Evolutionary conservation across 2,888 invertebrate genomes (phyloP), one percentile per base, ranked within the genome.

Genomic region (Griposia aprilina): DNA sequence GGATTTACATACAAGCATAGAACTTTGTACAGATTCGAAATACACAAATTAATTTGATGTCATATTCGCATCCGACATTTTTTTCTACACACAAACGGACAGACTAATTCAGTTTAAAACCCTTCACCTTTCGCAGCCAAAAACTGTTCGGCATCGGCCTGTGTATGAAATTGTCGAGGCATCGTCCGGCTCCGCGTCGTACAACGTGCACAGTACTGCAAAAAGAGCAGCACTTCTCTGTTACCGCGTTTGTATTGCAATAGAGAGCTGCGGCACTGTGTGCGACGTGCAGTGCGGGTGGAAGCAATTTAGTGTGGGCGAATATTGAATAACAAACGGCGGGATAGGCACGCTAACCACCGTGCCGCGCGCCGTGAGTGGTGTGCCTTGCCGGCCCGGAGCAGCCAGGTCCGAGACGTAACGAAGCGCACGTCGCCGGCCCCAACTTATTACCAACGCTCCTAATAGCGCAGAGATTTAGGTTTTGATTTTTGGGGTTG

Each of bases 321-420:
- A 79, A 72, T 70, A 73, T 80, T 80, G 69, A 80, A 83, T 63
- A 70, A 70, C 65, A 75, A 82, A 66, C 69, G 69, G 60, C 48
- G 45, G 55, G 30, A n/a, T 36, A 63, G 26, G 50, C n/a, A 52
- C 66, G 55, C 48, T 15, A 3, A 11, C 30, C 30, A 5, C 23
- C 17, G 30, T 20, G 62, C 26, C 15, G 52, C n/a, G 50, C 4
- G 26, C 30, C 7, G 17, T n/a, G 36, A 1, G 36, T 13, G 15
- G 13, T 13, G 60, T 6, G n/a, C 6, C 13, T 45, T 15, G 30
- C 11, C 23, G 48, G n/a, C 13, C 26, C 20, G 41, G 36, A 30
- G 15, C n/a, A 20, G 50, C n/a, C 23, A 41, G 17, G 3, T 10
- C 52, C 26, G 10, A 15, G 8, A 17, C 62, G 20, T 10, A 7